Evolutionary conservation across 2,797 vertebrate genomes (phyloP).

Genomic region (Caiman crocodilus): DNA sequence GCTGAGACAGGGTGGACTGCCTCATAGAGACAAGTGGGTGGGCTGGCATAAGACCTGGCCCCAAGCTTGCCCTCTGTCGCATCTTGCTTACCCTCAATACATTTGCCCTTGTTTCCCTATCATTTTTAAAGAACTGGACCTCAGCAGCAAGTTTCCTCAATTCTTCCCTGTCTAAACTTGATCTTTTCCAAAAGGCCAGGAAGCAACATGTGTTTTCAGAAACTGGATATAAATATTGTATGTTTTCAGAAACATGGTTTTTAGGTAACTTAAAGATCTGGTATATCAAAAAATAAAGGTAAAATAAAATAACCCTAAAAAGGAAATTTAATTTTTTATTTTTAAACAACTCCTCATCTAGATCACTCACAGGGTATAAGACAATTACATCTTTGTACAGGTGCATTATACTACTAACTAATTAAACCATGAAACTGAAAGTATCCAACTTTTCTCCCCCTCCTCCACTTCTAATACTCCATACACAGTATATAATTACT

Average conservation of each 20-base stretch:
- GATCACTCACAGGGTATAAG: neutral
- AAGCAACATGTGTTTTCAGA: too few relatives aligned
- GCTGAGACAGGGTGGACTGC: too few relatives aligned
- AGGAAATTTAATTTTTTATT: neutral
- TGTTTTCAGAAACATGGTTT: neutral
- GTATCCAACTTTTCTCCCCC: neutral
- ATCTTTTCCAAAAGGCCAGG: too few relatives aligned
- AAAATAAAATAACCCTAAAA: neutral
- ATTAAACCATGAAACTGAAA: neutral
- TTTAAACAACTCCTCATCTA: neutral
- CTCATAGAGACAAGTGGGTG: too few relatives aligned
- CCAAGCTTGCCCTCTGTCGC: too few relatives aligned
- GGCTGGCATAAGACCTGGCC: too few relatives aligned
- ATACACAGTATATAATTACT: neutral
- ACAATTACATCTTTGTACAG: neutral
- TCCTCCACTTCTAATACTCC: neutral
- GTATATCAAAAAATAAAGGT: neutral
- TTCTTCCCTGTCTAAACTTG: neutral
- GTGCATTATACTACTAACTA: neutral
- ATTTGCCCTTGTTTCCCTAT: neutral
- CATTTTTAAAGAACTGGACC: neutral
- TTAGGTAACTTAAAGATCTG: neutral
- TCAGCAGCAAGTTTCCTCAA: neutral
- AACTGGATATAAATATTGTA: neutral
- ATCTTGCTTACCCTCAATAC: neutral